A percentile compares a stretch with the other conserved stretches of the same genome.
Conservation (phyloP, 2,797 vertebrate genomes). For the Adelosebastes latens region DNA sequence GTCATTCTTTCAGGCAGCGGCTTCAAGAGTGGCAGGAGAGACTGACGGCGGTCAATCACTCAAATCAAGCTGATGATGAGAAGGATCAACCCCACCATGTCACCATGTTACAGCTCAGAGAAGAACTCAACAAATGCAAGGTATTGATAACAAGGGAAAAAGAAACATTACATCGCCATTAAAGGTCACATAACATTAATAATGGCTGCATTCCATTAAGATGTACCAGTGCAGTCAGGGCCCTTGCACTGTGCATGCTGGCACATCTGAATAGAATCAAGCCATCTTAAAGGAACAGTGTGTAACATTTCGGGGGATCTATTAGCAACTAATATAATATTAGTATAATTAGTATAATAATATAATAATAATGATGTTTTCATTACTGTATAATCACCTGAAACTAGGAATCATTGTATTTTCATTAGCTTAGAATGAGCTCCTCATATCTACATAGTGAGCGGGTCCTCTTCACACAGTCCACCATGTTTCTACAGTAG, state of each 20-base stretch:
- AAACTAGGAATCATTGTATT: no score
- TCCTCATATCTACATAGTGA: no score
- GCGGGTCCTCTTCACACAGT: no score
- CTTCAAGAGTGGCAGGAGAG: constrained; percentile 85
- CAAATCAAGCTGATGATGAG: constrained; percentile 42
- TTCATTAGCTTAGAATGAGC: no score
- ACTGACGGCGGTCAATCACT: constrained; percentile 76
- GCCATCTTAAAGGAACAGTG: not conserved
- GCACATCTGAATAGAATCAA: not conserved
- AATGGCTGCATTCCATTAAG: not conserved
- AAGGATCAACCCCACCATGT: constrained; percentile 71
- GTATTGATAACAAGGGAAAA: constrained; percentile 60
- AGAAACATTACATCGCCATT: not conserved
- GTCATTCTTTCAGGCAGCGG: constrained; percentile 72
- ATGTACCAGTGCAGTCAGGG: not conserved
- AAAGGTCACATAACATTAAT: not conserved
- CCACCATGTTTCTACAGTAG: no score
- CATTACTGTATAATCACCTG: no score
- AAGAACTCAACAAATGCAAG: constrained; percentile 88
- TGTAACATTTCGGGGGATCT: fast-evolving
- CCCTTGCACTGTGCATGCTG: not conserved
- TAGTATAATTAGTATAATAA: no score
- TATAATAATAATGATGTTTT: no score
- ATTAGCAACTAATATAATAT: no score
- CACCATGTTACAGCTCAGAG: constrained; percentile 82